Base-by-base conservation (phyloP, 2,113 vertebrate species). In the Myocastor coypus region DNA sequence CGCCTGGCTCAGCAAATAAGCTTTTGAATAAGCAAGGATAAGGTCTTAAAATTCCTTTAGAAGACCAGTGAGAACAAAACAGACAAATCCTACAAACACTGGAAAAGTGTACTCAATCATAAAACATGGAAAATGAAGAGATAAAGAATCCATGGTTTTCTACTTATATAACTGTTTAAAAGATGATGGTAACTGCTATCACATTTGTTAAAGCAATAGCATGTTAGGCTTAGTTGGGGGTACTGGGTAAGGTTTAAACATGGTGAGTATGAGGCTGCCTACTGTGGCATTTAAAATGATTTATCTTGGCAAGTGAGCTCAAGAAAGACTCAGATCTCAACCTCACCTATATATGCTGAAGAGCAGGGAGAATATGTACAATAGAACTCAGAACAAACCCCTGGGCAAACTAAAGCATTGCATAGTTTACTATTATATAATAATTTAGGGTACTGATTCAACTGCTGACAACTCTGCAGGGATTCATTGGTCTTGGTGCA, bases 101-200 rank as follows among this genome's bases (percentile, higher is more conserved):
- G 7, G 9, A 83, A 17, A 89, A 57, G 10, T 66, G 3, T 66
- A 52, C 82, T 37, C 40, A 52, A 75, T 46, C 50, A 68, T 73
- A 59, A 14, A 89, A 61, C 68, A 50, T 10, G 37, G 50, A 28
- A 93, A 92, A 7, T 78, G 59, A 94, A 85, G 24, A 93, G 75
- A 83, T 32, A 69, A 81, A 94, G 34, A 91, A 81, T 69, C 22
- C 42, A 88, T 71, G 19, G 26, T 91, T 96, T 83, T 83, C 46
- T 57, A 77, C 13, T 50, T 42, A 82, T 17, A 50, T 19, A 95
- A 83, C 10, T 86, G 5, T 85, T 82, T 37, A 69, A 83, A 81
- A 85, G 42, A 96, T 73, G 24, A 80, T 0, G 10, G 30, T 22
- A 59, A 94, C 14, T 50, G 28, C 26, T 80, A 85, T 50, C 63